A percentile compares a stretch with the other conserved stretches of the same genome.
Evolutionary conservation across 2,113 vertebrate genomes (phyloP).

Genomic region (Micronycteris hirsuta): DNA sequence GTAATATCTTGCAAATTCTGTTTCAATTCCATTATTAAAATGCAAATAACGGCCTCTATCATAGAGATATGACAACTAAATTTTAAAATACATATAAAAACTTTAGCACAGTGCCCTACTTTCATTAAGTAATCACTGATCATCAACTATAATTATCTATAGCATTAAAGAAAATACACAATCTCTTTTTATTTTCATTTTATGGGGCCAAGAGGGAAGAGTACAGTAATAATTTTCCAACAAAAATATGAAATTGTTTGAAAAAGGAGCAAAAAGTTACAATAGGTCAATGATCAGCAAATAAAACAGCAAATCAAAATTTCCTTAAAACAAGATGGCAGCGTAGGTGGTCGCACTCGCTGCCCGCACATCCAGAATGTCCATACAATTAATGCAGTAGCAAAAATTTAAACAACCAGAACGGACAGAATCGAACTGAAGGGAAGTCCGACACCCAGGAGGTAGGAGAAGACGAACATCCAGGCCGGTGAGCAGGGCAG

Average conservation of each 20-base stretch:
- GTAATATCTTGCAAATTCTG: background rate
- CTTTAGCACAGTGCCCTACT: background rate
- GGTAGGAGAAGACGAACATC: no score
- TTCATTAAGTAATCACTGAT: background rate
- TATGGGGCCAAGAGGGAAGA: background rate
- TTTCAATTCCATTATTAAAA: slow-evolving; percentile 7
- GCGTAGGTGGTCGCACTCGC: no score
- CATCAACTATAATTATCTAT: background rate
- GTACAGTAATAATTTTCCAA: background rate
- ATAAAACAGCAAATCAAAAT: slow-evolving; percentile 14
- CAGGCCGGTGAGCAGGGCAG: no score
- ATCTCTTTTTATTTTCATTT: background rate
- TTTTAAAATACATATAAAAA: slow-evolving; percentile 43
- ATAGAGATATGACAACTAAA: background rate
- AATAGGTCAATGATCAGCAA: background rate
- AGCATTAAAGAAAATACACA: background rate
- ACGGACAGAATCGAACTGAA: no score
- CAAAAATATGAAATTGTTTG: slow-evolving; percentile 14
- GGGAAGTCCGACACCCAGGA: no score
- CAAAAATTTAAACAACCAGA: no score
- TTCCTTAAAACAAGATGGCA: background rate
- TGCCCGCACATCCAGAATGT: no score
- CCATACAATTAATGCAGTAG: no score
- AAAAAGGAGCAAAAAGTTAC: background rate
- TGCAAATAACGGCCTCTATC: background rate